phyloP scores from a whole-genome alignment of 2,888 invertebrate genomes.

The Xylota segnis region DNA sequence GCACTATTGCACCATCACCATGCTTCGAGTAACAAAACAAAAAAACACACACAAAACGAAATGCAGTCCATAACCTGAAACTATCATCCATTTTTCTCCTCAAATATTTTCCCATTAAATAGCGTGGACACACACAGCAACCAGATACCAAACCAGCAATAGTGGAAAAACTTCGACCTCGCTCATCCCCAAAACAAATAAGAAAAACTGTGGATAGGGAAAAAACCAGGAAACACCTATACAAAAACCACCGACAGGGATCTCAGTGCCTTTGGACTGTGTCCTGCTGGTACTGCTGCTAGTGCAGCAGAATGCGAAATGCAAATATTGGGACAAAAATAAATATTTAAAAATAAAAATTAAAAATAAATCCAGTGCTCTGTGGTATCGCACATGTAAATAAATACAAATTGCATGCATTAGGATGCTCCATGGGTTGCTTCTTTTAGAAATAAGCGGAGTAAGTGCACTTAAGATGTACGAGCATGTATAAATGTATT shows the following conservation, averaged over 20 bases:
- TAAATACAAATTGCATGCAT: constrained; percentile 34
- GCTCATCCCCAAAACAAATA: background rate
- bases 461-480: background rate
- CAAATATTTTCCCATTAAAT: constrained; percentile 74
- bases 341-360: constrained; percentile 41
- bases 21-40: constrained; percentile 18
- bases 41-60: constrained; percentile 24
- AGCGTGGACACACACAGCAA: constrained; percentile 47
- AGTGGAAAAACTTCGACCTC: constrained; percentile 8
- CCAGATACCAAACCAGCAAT: constrained; percentile 25
- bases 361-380: constrained; percentile 12
- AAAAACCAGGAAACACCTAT: constrained; percentile 29
- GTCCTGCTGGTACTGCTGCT: constrained; percentile 25
- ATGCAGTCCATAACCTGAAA: constrained; percentile 52
- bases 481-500: too few relatives aligned
- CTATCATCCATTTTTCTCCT: constrained; percentile 61
- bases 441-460: background rate
- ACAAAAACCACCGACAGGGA: constrained; percentile 10
- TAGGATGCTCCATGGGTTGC: constrained; percentile 22
- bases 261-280: constrained; percentile 6
- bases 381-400: constrained; percentile 20
- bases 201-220: background rate
- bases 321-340: constrained; percentile 43
- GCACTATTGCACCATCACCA: constrained; percentile 48
- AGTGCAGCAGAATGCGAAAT: constrained; percentile 26